Conservation (phyloP, 2,113 vertebrate species). For the Dromaius novaehollandiae region DNA sequence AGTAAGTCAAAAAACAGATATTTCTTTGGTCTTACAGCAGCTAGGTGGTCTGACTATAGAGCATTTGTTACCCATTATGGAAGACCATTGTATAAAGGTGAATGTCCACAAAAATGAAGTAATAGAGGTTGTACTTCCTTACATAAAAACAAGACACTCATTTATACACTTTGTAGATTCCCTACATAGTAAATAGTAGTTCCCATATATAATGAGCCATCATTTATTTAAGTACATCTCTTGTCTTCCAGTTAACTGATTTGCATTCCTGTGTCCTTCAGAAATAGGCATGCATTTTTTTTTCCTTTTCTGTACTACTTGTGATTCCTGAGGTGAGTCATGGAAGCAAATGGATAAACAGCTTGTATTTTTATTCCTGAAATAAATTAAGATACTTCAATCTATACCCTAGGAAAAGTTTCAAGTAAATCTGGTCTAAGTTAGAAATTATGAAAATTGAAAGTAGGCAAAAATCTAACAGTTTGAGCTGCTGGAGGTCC, state of each 20-base stretch:
- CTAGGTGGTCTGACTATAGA: slow-evolving; percentile 6
- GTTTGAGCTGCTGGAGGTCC: background rate
- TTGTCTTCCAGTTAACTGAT: background rate
- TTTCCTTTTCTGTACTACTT: background rate
- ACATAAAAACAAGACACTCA: background rate
- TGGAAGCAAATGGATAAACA: background rate
- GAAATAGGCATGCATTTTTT: background rate
- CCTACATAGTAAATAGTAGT: background rate
- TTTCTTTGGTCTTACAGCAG: slow-evolving; percentile 14
- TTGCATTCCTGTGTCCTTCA: background rate
- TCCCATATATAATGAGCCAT: background rate
- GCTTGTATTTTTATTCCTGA: background rate
- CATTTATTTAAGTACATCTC: background rate
- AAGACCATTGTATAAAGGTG: background rate
- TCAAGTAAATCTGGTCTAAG: background rate
- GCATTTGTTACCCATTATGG: slow-evolving; percentile 16
- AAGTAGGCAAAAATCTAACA: background rate
- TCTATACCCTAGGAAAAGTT: background rate
- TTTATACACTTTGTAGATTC: background rate
- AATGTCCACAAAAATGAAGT: background rate
- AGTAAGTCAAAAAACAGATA: background rate
- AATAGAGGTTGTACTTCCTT: background rate
- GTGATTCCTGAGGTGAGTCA: background rate
- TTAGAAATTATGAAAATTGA: background rate
- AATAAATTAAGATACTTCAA: background rate